Evolutionary conservation across 1,140 invertebrate genomes (phyloP).

Genomic region (Geopemphigus sp.): DNA sequence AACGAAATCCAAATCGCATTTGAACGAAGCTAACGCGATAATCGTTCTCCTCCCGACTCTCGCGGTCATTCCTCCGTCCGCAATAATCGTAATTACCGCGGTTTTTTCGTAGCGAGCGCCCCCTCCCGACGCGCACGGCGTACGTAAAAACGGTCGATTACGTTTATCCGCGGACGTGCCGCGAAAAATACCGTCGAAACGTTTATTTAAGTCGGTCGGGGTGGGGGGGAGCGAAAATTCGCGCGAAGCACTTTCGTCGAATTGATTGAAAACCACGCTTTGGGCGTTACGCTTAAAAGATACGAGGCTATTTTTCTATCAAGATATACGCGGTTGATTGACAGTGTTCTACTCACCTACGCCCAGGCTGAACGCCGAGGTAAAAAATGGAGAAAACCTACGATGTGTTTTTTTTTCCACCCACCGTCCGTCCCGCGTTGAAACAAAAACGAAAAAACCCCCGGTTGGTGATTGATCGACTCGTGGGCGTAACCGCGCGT

Average conservation of each 20-base stretch:
- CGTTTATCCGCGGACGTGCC: background rate
- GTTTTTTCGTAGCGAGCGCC: too few relatives aligned
- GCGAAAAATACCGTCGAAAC: background rate
- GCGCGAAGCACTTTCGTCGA: background rate
- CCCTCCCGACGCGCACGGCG: too few relatives aligned
- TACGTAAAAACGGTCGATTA: background rate
- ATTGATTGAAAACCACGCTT: constrained; percentile 31
- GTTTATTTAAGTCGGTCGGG: background rate
- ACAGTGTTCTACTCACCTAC: constrained; percentile 34
- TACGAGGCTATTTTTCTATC: constrained; percentile 39
- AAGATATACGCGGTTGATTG: constrained; percentile 43
- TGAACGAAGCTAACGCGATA: too few relatives aligned
- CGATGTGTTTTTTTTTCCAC: background rate
- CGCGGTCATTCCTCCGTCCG: too few relatives aligned
- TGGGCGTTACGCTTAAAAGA: constrained; percentile 19
- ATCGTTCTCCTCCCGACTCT: too few relatives aligned
- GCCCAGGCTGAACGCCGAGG: background rate
- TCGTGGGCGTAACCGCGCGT: constrained; percentile 22
- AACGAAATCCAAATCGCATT: too few relatives aligned
- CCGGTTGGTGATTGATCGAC: constrained; percentile 41
- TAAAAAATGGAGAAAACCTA: constrained; percentile 46
- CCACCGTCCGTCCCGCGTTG: background rate
- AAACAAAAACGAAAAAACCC: constrained; percentile 31
- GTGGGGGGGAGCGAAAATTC: constrained; percentile 24
- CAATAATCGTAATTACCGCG: too few relatives aligned